Evolutionary conservation across 2,113 vertebrate genomes (phyloP).

Genomic region (Chloropsis cyanopogon): DNA sequence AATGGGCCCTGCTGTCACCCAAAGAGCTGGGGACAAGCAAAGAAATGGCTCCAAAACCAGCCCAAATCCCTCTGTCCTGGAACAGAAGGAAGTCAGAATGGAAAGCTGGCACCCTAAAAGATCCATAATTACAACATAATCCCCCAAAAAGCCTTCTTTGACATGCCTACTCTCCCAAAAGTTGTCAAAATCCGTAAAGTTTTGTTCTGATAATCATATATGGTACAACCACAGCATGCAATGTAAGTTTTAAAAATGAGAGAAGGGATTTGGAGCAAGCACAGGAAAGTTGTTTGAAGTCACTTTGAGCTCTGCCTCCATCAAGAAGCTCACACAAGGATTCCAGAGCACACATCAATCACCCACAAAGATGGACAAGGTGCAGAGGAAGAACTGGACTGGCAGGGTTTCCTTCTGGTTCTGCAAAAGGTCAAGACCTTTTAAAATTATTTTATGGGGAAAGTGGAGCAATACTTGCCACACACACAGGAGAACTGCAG

Average conservation of each 20-base stretch:
- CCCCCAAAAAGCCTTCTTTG: accelerated
- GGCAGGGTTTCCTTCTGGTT: background rate
- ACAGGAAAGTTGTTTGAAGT: background rate
- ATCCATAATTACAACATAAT: background rate
- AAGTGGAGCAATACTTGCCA: accelerated
- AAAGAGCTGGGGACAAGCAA: background rate
- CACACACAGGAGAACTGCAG: background rate
- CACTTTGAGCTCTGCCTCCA: background rate
- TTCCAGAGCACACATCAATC: accelerated
- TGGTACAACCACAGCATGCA: accelerated
- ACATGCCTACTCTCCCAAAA: accelerated
- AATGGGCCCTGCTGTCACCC: background rate
- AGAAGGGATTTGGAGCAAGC: background rate
- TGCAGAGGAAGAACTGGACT: background rate
- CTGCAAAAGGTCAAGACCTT: background rate
- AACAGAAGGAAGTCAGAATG: background rate
- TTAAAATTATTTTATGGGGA: background rate
- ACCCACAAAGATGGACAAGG: accelerated
- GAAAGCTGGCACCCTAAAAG: background rate
- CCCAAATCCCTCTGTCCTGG: background rate
- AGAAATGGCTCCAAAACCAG: background rate
- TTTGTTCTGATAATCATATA: background rate
- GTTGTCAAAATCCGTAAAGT: background rate
- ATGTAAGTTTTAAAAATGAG: background rate
- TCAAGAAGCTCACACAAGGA: accelerated